Evolutionary conservation across 2,888 invertebrate species (phyloP), one percentile per base, ranked within the genome.

Genomic region (Conistra vaccinii): DNA sequence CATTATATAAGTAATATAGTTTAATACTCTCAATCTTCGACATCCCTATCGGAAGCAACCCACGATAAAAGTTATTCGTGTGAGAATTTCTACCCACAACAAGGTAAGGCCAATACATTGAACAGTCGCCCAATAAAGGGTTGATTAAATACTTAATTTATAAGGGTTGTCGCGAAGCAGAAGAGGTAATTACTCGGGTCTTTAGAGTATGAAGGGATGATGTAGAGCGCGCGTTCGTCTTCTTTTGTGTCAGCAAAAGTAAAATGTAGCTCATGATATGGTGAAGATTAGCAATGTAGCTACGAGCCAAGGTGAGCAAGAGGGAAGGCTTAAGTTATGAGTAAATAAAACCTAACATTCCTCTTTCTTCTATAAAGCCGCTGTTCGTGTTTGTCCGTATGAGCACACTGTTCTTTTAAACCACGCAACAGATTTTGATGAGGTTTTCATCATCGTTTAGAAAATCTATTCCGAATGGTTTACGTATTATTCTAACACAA

Each of bases 81-180:
- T 39, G 66, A 69, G 61, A 65, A 48, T 81, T 55, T 32, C 26
- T 26, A 14, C 7, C 26, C 48, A 35, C 35, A 32, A 63, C 17
- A 45, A 35, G 48, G 32, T 32, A 17, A 3, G 14, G 20, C 9
- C 61, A 84, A 84, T 74, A 80, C 65, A 62, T 66, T 58, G 69
- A 73, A 78, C 63, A 58, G 29, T 63, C 42, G 14, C 39, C 68
- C 74, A 78, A 83, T 76, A 86, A 77, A 76, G 58, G 81, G 86
- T 87, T 85, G 73, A 87, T 85, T 87, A 81, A 82, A 73, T 67
- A 62, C 68, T 77, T 75, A 76, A 85, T 87, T 85, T 82, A 85
- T 85, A 73, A 72, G 73, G 74, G 73, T 69, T 70, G 78, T 76
- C 79, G 57, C 42, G 61, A 76, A 78, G 63, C 74, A 35, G 76